Evolutionary conservation across 1,140 invertebrate genomes (phyloP), one percentile per base, ranked within the genome.

Genomic region (Caenorhabditis inopinata): DNA sequence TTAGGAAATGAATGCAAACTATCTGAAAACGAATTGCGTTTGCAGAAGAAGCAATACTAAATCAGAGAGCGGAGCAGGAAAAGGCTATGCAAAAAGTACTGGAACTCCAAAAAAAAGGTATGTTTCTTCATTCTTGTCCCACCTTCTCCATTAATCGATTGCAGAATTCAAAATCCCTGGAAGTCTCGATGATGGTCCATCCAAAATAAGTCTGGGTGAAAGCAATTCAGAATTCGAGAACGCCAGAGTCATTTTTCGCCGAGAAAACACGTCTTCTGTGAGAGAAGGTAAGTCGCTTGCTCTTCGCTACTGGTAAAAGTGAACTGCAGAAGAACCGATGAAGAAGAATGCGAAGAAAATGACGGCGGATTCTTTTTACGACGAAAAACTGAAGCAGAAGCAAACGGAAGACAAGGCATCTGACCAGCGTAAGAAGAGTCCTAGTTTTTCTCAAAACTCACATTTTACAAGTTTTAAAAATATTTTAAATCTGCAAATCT

Each of bases 41-140:
- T n/a, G n/a, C n/a, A n/a, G n/a, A n/a, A n/a, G n/a, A n/a, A n/a
- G n/a, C n/a, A n/a, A n/a, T n/a, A n/a, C n/a, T n/a, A n/a, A n/a
- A n/a, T n/a, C n/a, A n/a, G n/a, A n/a, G n/a, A n/a, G n/a, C n/a
- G n/a, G n/a, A n/a, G n/a, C n/a, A n/a, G n/a, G n/a, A n/a, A n/a
- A n/a, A n/a, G n/a, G n/a, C n/a, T n/a, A n/a, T n/a, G n/a, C n/a
- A 68, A 68, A 68, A 68, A 68, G 58, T 68, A 2, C 11, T 29
- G 21, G 32, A 68, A 21, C 32, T 68, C 4, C 58, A 68, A 21
- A 29, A 21, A 21, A 68, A 38, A 38, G 58, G 58, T 53, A 53
- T 25, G 9, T 2, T 25, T 53, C 0, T 12, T 12, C 6, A 7
- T n/a, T n/a, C n/a, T n/a, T n/a, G n/a, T n/a, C n/a, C n/a, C n/a